phyloP scores from a whole-genome alignment of 2,797 vertebrate species.

The Ctenochaetus hawaiiensis region DNA sequence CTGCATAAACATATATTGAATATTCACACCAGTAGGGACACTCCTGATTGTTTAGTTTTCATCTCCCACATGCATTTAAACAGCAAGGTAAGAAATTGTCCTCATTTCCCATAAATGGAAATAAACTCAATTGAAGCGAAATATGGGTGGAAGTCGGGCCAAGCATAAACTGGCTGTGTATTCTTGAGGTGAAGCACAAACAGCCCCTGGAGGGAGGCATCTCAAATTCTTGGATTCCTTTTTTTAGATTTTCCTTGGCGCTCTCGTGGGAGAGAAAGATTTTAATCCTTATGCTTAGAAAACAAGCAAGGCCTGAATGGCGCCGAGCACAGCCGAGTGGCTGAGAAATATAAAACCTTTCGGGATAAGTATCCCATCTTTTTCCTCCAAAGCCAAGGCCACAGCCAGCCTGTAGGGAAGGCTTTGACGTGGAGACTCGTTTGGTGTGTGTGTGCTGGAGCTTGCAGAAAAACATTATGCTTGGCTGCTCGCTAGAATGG shows the following conservation, averaged over 20 bases:
- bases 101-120: slow-evolving; percentile 45
- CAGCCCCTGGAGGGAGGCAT: slow-evolving; percentile 42
- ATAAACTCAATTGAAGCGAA: slow-evolving; percentile 36
- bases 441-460: slow-evolving; percentile 9
- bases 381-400: slow-evolving; percentile 45
- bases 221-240: slow-evolving; percentile 62
- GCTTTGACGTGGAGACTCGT: slow-evolving; percentile 36
- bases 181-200: slow-evolving; percentile 64
- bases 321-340: slow-evolving; percentile 42
- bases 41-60: slow-evolving; percentile 24
- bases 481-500: slow-evolving; percentile 40
- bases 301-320: slow-evolving; percentile 57
- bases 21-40: slow-evolving; percentile 57
- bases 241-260: slow-evolving; percentile 60
- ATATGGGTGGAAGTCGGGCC: slow-evolving; percentile 44
- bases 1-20: slow-evolving; percentile 64
- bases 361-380: slow-evolving; percentile 35
- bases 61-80: slow-evolving; percentile 37
- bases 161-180: slow-evolving; percentile 49
- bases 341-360: slow-evolving; percentile 65
- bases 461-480: slow-evolving; percentile 34
- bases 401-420: slow-evolving; percentile 32
- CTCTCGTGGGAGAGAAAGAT: slow-evolving; percentile 40
- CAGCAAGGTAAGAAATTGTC: slow-evolving; percentile 48
- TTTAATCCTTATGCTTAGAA: slow-evolving; percentile 65